These are phyloP conservation scores for Promerops cafer DNA, from an alignment of 2,113 vertebrate species.

Conservation along the genomic window DNA sequence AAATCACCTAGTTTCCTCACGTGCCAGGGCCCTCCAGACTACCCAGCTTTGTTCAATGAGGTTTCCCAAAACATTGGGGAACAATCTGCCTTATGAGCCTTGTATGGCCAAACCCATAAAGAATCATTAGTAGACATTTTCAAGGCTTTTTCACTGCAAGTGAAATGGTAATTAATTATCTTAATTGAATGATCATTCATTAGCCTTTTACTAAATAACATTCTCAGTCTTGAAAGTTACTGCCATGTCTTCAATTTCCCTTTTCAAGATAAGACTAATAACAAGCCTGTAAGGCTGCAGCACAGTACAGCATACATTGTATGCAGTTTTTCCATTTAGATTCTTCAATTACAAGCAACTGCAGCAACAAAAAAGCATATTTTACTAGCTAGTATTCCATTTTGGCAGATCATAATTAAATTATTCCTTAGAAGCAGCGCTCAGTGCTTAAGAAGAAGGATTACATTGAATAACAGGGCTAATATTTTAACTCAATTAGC, in stretches of 20 bases:
- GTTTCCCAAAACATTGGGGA: not conserved
- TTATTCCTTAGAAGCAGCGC: not conserved
- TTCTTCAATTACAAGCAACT: not conserved
- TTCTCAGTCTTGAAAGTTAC: not conserved
- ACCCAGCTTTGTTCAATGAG: not conserved
- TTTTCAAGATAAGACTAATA: not conserved
- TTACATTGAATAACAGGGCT: not conserved
- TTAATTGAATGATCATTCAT: not conserved
- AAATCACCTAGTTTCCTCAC: not conserved
- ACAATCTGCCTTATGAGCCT: not conserved
- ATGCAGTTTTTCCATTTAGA: not conserved
- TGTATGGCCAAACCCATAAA: not conserved
- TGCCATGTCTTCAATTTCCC: slow-evolving; percentile 2
- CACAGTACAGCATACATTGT: not conserved
- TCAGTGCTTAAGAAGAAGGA: not conserved
- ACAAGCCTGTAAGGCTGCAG: not conserved
- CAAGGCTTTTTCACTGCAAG: not conserved
- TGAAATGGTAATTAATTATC: slow-evolving; percentile 4
- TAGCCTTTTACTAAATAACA: slow-evolving; percentile 17
- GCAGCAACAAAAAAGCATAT: not conserved
- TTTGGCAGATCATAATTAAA: slow-evolving; percentile 31
- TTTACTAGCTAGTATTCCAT: not conserved
- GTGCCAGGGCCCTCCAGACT: not conserved
- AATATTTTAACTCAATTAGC: slow-evolving; percentile 31
- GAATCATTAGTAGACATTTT: not conserved